Base-by-base conservation (phyloP, 2,797 vertebrate genomes). In the Ctenosaura bakeri region DNA sequence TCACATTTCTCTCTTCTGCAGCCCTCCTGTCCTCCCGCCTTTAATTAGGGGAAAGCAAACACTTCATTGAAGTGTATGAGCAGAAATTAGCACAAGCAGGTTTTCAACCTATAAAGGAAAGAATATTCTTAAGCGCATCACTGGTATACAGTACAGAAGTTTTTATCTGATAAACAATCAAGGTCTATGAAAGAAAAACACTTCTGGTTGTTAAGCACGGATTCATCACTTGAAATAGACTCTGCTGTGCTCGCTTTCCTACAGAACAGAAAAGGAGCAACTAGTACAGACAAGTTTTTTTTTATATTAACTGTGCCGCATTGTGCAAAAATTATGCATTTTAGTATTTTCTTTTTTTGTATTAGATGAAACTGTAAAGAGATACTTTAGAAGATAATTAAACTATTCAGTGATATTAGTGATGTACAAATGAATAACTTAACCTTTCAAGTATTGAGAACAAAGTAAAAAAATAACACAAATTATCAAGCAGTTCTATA, bases 61-160 rank as follows among this genome's bases (percentile, higher is more conserved):
- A 54, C n/a, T 26, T 64, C 10, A 88, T 22, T 69, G 29, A 26
- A 84, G 13, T 74, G 4, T 83, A 88, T 46, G 52, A 13, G 26
- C 13, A 52, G 56, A 77, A 50, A 50, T 38, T 66, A 66, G 59
- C 52, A 42, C 22, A 56, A 22, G 50, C n/a, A 88, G 24, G 46
- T 71, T 81, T 50, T 81, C 78, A 71, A 54, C 18, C 46, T 12
- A 50, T 88, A 38, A 86, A 71, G 32, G 77, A 62, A 71, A 87
- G 13, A 66, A 71, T 52, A 38, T 35, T 52, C 46, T 54, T 54
- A n/a, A 69, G n/a, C 24, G 35, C 18, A 29, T 50, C 26, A 22
- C 29, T 82, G 50, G 13, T 29, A 71, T 56, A 50, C 6, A 8
- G 56, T 52, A 71, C 8, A 14, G 81, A 69, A 56, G 32, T 42